Evolutionary conservation across 2,888 invertebrate genomes (phyloP), one percentile per base, ranked within the genome.

Genomic region (Drosophila infuscata): DNA sequence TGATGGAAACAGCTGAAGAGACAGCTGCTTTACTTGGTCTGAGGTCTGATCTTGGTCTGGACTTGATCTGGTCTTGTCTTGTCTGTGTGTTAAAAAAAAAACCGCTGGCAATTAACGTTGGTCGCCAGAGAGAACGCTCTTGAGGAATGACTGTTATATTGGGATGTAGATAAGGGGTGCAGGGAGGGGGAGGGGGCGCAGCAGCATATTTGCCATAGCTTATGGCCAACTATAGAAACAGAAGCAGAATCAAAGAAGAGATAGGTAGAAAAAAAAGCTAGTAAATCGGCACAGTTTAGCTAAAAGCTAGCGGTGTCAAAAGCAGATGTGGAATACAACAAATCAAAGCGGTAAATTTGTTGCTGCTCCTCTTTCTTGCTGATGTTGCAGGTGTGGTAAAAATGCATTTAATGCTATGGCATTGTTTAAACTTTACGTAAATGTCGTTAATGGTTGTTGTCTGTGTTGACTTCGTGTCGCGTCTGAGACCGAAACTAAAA

Each of bases 341-440:
- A 76, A 77, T 77, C 70, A 64, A 81, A 89, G 88, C 84, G 89
- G 89, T 81, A 81, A 74, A 79, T 88, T 57, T 32, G 20, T 41
- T 32, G 57, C 9, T 57, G 32, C 7, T 56, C 32, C 35, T 29
- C 15, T 41, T 36, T 30, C 49, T 49, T 71, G 70, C 36, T 67
- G 54, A 11, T 51, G 51, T 71, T 64, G 61, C 48, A 46, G 52
- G 60, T 58, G 60, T 62, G 59, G 62, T 75, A 76, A 71, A 46
- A 76, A 68, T 81, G 81, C 81, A 80, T 76, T 78, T 65, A 81
- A 81, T 81, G 65, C 61, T n/a, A 58, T 51, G 70, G 68, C 77
- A 79, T 79, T 79, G 78, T 74, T 86, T 75, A 77, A 81, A 83
- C 81, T 83, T 87, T 89, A 87, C 84, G 84, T 84, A 84, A 84